Base-by-base conservation (phyloP, 2,113 vertebrate species). In the Coptodon bakossiorum region DNA sequence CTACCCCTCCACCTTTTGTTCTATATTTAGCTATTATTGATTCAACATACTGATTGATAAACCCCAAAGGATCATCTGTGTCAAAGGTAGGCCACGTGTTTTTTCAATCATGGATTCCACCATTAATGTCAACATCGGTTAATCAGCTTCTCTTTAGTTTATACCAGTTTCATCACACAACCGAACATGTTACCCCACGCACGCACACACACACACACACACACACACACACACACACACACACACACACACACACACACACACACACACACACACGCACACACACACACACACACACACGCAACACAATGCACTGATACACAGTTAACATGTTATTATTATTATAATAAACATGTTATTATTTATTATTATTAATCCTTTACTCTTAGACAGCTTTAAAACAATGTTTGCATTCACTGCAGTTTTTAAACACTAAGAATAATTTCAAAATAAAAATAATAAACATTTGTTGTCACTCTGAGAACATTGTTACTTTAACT, bases 101-200 rank as follows among this genome's bases (percentile, higher is more conserved):
- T 27, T 43, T 56, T 80, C 76, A 57, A 8, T 48, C 63, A 92
- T 91, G 66, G 84, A 83, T 84, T 89, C 57, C 45, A 84, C 27
- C 5, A 9, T 85, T 88, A 89, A 89, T 88, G 87, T 92, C 83
- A 88, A 66, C 79, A 90, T 87, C 27, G 71, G 91, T 87, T 90
- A 86, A 89, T 91, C 83, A 92, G 79, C 78, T 85, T 17, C n/a
- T 87, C 52, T 73, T 90, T 22, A 91, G 31, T 63, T 86, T 71
- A 13, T 78, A 87, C 89, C 83, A 50, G 83, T 91, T 22, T 82
- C 14, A 29, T 43, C 16, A 81, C 89, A 79, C 48, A 73, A 12
- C 2, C 5, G 81, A 81, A 81, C 12, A 63, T 43, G 14, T 59
- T 27, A 80, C 3, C 4, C 22, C 56, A 29, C 13, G 2, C 24